Evolutionary conservation across 2,797 vertebrate species (phyloP), one percentile per base, ranked within the genome.

Genomic region (Danionella dracula): DNA sequence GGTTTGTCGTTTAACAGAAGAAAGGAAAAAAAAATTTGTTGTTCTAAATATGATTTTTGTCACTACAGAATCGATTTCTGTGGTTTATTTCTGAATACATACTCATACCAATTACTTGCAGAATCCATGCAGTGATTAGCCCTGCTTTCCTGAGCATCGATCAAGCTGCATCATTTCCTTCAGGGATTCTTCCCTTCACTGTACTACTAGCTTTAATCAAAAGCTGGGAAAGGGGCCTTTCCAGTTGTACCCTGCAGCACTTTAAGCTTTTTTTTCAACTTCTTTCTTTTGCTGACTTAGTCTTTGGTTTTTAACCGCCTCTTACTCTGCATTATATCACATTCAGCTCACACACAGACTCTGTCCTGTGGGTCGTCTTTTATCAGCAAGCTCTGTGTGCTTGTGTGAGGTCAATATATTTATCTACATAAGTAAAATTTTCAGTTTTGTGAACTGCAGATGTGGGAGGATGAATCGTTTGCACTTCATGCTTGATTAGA

Each of bases 151-250:
- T 38, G 31, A 20, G 29, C 38, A 19, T 46, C 29, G 34, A 66
- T 46, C 29, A 13, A 1, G 1, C 5, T 65, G 34, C 55, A 66
- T 19, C 64, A 31, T 57, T 66, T 66, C 42, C 53, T 48, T 5
- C 64, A 48, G 53, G 38, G 53, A 66, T 66, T 66, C 56, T 49
- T 21, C 42, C 35, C 37, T 66, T 57, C 34, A 49, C 44, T 66
- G 53, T 56, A 66, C 31, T 49, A 13, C 53, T 57, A 34, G 34
- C 32, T 57, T 57, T 66, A 66, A 66, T 66, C 53, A 57, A 12
- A 48, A 42, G 56, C 64, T 66, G 51, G 63, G 63, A 66, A 66
- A 66, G 64, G 48, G 64, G 53, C 64, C 64, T 66, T 45, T 66
- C 27, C 41, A 66, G 44, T 57, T 66, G 38, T 66, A 41, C 42